Evolutionary conservation across 1,140 invertebrate genomes (phyloP).

Genomic region (Arctopsyche grandis): DNA sequence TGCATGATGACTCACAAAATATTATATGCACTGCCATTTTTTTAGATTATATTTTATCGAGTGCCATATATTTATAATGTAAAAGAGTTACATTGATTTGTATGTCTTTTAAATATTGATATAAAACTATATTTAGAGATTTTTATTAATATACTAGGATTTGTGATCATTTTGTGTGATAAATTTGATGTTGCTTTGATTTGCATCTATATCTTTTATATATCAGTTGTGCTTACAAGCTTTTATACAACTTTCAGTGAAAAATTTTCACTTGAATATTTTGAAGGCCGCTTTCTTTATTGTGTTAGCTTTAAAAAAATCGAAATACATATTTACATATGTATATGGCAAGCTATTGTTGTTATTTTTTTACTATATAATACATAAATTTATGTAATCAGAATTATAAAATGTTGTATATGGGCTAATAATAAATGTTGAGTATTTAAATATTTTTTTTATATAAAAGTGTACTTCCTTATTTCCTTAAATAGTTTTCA

Average conservation of each 20-base stretch:
- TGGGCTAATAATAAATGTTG: too few species aligned
- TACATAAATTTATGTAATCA: too few species aligned
- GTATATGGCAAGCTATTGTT: too few species aligned
- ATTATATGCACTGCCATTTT: neutral
- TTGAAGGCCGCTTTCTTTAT: too few species aligned
- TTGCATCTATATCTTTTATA: neutral
- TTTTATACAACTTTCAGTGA: neutral
- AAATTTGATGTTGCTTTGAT: slow-evolving; percentile 1
- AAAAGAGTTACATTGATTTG: neutral
- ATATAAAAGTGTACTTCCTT: too few species aligned
- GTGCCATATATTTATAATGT: neutral
- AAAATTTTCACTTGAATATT: too few species aligned
- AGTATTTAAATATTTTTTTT: too few species aligned
- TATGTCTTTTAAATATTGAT: neutral
- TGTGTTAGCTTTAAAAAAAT: too few species aligned
- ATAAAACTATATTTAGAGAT: too few species aligned
- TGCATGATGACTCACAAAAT: slow-evolving; percentile 10
- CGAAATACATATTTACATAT: too few species aligned
- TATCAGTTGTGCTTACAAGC: neutral
- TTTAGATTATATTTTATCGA: neutral
- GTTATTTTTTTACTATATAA: too few species aligned
- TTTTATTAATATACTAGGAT: neutral
- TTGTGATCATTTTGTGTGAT: slow-evolving; percentile 6
- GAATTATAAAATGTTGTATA: too few species aligned
- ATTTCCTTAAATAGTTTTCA: neutral